phyloP scores from a whole-genome alignment of 2,797 vertebrate species.

The Rhinogobio ventralis region DNA sequence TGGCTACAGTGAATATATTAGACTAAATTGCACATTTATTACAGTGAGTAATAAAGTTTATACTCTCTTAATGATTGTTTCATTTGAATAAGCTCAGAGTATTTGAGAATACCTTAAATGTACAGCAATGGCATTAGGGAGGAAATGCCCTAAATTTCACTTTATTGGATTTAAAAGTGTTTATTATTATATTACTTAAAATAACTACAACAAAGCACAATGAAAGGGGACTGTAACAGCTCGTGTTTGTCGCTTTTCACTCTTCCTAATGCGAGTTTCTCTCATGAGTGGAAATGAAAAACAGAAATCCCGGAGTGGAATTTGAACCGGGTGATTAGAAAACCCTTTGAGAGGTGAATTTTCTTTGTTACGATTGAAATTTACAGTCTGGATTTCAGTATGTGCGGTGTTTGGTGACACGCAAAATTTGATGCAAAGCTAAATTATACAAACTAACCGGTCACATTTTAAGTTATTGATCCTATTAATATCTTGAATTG shows the following conservation, averaged over 20 bases:
- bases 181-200: neutral
- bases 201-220: neutral
- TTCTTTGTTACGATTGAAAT: neutral
- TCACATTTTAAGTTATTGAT: neutral
- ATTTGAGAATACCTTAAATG: neutral
- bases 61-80: neutral
- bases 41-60: neutral
- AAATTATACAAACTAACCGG: neutral
- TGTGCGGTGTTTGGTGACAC: neutral
- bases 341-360: neutral
- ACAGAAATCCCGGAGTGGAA: neutral
- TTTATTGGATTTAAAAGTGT: neutral
- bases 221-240: neutral
- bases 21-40: neutral
- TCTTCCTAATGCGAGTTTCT: neutral
- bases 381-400: neutral
- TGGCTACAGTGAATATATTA: neutral
- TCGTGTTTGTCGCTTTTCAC: neutral
- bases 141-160: neutral
- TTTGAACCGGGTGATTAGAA: neutral
- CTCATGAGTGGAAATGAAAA: neutral
- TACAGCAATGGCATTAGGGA: neutral
- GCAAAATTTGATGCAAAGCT: no score
- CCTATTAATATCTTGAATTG: neutral
- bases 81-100: neutral